Base-by-base conservation (phyloP, 2,888 invertebrate species). In the Andrena haemorrhoa region DNA sequence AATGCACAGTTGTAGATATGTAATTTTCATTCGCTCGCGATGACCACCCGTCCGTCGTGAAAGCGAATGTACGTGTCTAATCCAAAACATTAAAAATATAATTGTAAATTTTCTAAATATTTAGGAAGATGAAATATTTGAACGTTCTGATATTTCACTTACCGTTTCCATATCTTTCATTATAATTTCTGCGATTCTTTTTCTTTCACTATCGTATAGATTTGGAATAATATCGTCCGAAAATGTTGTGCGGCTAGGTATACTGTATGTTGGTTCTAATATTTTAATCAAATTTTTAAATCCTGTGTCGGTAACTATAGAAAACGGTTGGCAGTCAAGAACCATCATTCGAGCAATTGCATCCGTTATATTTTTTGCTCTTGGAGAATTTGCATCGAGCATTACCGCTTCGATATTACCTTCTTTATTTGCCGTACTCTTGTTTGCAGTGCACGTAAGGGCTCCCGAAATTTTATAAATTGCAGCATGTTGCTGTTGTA, bases 11-110 rank as follows among this genome's bases (percentile, higher is more conserved):
- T 16, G n/a, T 5, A n/a, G 49, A 49, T 6, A 49, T 49, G 7
- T 49, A 49, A 49, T 49, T 49, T 49, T 49, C 49, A 58, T 58
- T 58, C 23, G 26, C 26, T 26, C 29, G 26, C 56, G 56, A 58
- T 16, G 26, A 26, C 12, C 56, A 58, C 5, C 26, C 26, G 7
- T 58, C 56, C 3, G 26, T 58, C 4, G 58, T 58, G 26, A 58
- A 58, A 29, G 58, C 58, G 12, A 58, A 58, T 10, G 58, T 58
- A 3, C 56, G 23, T 2, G 26, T 26, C 56, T 56, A 23, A 56
- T 56, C 8, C 26, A 12, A 56, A 56, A 56, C 8, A 56, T 56
- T 23, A 23, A 56, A 56, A 56, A 56, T 8, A 53, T 53, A 56
- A n/a, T 56, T 2, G n/a, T 56, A 23, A 56, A 56, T 56, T 26